Evolutionary conservation across 2,113 vertebrate species (phyloP).

Genomic region (Piprites chloris): DNA sequence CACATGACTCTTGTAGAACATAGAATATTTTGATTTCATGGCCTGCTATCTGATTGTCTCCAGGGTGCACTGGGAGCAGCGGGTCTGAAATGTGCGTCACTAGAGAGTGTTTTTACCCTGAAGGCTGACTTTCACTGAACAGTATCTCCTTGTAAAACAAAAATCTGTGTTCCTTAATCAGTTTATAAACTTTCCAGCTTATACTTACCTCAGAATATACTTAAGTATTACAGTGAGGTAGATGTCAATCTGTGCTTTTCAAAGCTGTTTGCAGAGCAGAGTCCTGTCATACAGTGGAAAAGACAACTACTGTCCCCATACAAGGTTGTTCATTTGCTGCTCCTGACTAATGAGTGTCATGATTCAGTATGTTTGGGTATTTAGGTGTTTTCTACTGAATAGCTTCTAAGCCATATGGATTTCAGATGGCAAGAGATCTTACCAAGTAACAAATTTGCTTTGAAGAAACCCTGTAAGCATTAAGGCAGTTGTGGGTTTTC

Average conservation of each 20-base stretch:
- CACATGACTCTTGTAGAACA: neutral
- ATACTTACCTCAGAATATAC: neutral
- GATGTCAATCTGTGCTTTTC: neutral
- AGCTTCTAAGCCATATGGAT: slow-evolving; percentile 7
- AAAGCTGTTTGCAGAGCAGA: neutral
- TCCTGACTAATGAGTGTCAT: slow-evolving; percentile 18
- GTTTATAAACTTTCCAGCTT: neutral
- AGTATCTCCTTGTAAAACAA: neutral
- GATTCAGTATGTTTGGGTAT: neutral
- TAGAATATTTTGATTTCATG: neutral
- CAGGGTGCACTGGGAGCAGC: neutral
- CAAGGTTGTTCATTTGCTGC: slow-evolving; percentile 2
- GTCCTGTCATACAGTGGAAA: neutral
- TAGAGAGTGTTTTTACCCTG: neutral
- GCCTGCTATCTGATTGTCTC: neutral
- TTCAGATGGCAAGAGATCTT: slow-evolving; percentile 28
- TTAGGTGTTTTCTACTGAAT: slow-evolving; percentile 25
- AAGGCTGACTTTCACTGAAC: neutral
- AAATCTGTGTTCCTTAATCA: neutral
- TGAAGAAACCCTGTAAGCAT: neutral
- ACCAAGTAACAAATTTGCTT: neutral
- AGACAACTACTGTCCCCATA: neutral
- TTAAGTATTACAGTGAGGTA: neutral
- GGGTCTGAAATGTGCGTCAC: neutral
- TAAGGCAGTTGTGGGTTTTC: neutral